Conservation (phyloP, 2,113 vertebrate species). For the Toxostoma redivivum region DNA sequence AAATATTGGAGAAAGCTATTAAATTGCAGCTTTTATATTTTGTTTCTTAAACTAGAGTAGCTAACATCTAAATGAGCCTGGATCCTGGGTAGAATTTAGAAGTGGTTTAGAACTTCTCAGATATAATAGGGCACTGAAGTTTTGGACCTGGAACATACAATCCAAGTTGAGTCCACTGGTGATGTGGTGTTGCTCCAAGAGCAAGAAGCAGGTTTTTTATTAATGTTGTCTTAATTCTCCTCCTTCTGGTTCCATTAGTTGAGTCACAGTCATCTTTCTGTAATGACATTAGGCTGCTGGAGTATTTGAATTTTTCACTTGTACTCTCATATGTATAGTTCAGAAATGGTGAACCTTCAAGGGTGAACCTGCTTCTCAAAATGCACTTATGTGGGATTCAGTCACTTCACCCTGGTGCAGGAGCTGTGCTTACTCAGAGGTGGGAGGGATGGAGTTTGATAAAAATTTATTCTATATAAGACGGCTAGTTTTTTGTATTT, state of each 20-base stretch:
- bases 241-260: background rate
- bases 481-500: background rate
- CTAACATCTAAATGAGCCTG: background rate
- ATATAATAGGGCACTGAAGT: background rate
- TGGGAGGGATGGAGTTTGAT: background rate
- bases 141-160: background rate
- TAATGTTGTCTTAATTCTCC: background rate
- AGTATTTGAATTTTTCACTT: background rate
- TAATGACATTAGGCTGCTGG: background rate
- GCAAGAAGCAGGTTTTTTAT: background rate
- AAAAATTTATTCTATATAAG: background rate
- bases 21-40: background rate
- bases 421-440: background rate
- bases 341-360: background rate
- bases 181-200: fast-evolving
- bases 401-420: background rate
- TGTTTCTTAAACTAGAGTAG: background rate
- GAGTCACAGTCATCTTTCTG: background rate
- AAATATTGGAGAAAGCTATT: background rate
- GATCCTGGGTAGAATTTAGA: background rate
- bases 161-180: background rate
- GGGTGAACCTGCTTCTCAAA: background rate
- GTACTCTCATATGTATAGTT: background rate
- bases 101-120: background rate
- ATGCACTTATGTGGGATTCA: background rate